A percentile compares a stretch with the other conserved stretches of the same genome.
Conservation (phyloP, 2,113 vertebrate species). For the Pelusios castaneus region DNA sequence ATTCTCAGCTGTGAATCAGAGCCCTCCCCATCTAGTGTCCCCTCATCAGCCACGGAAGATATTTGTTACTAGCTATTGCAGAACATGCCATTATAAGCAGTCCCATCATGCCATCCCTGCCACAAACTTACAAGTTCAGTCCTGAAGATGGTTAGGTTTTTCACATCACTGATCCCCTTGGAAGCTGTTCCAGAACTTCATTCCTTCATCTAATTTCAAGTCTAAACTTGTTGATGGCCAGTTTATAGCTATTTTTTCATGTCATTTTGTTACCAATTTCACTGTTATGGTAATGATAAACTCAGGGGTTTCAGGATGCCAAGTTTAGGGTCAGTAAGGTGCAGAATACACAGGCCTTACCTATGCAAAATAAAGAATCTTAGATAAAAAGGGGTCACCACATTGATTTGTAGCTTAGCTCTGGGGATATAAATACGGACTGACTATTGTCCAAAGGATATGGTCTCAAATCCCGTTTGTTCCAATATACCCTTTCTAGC, state of each 20-base stretch:
- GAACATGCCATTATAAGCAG: background rate
- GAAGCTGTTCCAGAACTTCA: background rate
- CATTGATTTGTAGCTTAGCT: background rate
- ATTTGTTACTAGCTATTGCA: background rate
- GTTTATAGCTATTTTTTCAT: background rate
- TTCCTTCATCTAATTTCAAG: background rate
- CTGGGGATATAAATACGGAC: background rate
- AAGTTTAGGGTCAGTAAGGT: background rate
- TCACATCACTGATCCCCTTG: background rate
- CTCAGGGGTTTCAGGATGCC: background rate
- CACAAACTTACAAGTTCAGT: background rate
- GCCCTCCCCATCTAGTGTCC: too few species aligned
- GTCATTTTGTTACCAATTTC: background rate
- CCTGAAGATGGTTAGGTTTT: background rate
- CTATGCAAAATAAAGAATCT: background rate
- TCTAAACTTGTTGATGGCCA: background rate
- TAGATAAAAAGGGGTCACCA: background rate
- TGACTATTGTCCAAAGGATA: background rate
- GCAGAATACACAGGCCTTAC: background rate
- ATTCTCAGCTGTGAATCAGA: background rate
- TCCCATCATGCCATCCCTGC: background rate
- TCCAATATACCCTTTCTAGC: background rate
- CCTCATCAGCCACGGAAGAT: background rate
- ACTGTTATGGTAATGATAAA: background rate
- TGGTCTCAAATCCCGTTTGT: background rate